Conservation (phyloP, 1,140 invertebrate species). For the Aphelenchoides besseyi region DNA sequence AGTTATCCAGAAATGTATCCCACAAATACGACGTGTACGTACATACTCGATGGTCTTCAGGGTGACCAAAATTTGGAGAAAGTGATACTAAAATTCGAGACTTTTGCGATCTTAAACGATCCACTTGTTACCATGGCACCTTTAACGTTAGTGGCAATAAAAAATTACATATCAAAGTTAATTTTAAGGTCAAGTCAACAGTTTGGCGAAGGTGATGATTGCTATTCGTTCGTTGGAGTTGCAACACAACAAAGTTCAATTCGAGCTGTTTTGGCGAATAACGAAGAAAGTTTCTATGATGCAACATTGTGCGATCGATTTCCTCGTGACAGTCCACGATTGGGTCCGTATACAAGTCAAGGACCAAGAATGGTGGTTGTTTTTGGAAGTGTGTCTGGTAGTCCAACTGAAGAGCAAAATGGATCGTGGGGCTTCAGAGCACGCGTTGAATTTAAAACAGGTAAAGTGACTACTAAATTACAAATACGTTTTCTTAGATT, state of each 20-base stretch:
- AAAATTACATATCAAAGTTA: not conserved
- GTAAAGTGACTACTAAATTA: conserved; percentile 17
- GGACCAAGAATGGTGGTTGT: conserved; percentile 60
- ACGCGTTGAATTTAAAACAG: conserved; percentile 57
- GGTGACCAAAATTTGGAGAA: conserved; percentile 62
- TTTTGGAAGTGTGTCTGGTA: conserved; percentile 44
- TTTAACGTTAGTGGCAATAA: not conserved
- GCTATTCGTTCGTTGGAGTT: conserved; percentile 50
- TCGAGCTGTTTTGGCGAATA: conserved; percentile 53
- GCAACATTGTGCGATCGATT: conserved; percentile 51
- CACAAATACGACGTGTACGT: conserved; percentile 60
- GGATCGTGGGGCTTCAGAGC: conserved; percentile 52
- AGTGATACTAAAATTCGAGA: conserved; percentile 57
- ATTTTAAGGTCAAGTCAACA: not conserved
- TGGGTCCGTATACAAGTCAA: conserved; percentile 38
- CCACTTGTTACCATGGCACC: not conserved
- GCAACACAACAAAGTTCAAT: conserved; percentile 47
- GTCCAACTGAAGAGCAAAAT: conserved; percentile 13
- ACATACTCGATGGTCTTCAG: conserved; percentile 60
- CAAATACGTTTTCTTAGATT: conserved; percentile 38
- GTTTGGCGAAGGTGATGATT: conserved; percentile 20
- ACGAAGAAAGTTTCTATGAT: conserved; percentile 57
- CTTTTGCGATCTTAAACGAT: conserved; percentile 43
- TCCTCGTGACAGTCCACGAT: conserved; percentile 21
- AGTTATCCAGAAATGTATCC: conserved; percentile 59